These are phyloP conservation scores for Hypsopygia costalis DNA, from an alignment of 2,888 invertebrate species.

Conservation along the genomic window DNA sequence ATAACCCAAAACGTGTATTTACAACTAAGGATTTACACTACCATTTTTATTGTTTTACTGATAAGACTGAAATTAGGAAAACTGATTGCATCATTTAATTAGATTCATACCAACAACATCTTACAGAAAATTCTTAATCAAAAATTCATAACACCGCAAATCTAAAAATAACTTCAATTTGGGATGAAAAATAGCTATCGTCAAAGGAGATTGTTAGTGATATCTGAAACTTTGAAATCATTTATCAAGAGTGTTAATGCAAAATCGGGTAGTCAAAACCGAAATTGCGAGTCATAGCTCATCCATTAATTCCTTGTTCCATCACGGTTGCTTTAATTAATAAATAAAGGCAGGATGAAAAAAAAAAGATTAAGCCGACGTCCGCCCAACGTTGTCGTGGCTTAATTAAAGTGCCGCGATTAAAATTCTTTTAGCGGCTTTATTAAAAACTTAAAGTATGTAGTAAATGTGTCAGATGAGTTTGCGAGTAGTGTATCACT, in stretches of 20 bases:
- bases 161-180: background rate
- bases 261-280: constrained; percentile 21
- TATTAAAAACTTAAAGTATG: constrained; percentile 37
- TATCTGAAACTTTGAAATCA: constrained; percentile 13
- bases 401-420: constrained; percentile 63
- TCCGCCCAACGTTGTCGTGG: constrained; percentile 30
- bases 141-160: too few relatives aligned
- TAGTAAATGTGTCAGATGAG: constrained; percentile 13
- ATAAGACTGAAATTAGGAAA: too few relatives aligned
- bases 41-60: too few relatives aligned
- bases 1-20: too few relatives aligned
- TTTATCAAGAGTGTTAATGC: constrained; percentile 21
- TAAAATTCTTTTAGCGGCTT: constrained; percentile 46
- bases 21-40: too few relatives aligned
- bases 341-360: constrained; percentile 50
- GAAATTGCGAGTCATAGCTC: constrained; percentile 35
- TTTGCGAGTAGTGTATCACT: background rate
- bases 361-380: constrained; percentile 41
- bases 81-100: too few relatives aligned
- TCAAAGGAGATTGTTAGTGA: constrained; percentile 5
- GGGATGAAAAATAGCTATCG: constrained; percentile 5
- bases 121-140: too few relatives aligned
- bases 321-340: constrained; percentile 49
- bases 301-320: constrained; percentile 49
- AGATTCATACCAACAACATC: too few relatives aligned